Percentiles rank a stretch among this genome's conserved stretches.
These are phyloP conservation scores for Triplophysa rosa DNA, from an alignment of 2,113 vertebrate species.

Conservation along the genomic window DNA sequence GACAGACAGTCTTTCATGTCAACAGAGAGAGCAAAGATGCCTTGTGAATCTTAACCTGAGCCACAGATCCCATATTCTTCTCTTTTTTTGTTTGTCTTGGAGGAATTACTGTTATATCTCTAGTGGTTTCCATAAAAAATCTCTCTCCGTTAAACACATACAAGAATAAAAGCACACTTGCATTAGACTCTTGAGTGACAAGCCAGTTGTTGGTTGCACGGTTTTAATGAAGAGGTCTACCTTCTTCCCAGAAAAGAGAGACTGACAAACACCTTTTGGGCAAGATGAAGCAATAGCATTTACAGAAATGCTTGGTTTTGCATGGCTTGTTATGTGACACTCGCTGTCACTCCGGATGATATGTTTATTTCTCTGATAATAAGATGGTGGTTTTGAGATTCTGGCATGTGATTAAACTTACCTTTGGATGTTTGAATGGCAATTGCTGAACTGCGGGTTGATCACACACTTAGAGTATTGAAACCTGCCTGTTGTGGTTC, in stretches of 20 bases:
- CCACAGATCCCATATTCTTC: background rate
- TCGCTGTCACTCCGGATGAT: constrained; percentile 19
- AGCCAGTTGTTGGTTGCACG: constrained; percentile 6
- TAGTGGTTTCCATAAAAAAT: background rate
- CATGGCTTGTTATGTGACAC: constrained; percentile 31
- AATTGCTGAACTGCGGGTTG: constrained; percentile 17
- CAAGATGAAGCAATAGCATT: constrained; percentile 12
- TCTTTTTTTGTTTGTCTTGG: background rate
- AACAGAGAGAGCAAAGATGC: constrained; percentile 4
- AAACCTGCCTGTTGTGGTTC: constrained; percentile 36
- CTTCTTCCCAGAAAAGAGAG: background rate
- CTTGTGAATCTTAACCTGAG: background rate
- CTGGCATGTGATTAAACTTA: constrained; percentile 34
- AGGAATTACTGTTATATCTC: background rate
- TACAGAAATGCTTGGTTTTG: constrained; percentile 27
- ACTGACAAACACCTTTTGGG: constrained; percentile 34
- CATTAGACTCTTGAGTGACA: constrained; percentile 7
- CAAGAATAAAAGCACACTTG: background rate
- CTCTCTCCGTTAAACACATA: background rate
- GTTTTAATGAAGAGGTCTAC: constrained; percentile 26
- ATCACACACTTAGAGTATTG: constrained; percentile 36
- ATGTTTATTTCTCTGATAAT: constrained; percentile 39
- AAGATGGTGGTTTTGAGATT: constrained; percentile 22
- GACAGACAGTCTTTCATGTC: constrained; percentile 19
- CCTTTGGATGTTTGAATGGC: constrained; percentile 37